Evolutionary conservation across 1,140 invertebrate genomes (phyloP), one percentile per base, ranked within the genome.

Genomic region (Pachypeltis micranthus): DNA sequence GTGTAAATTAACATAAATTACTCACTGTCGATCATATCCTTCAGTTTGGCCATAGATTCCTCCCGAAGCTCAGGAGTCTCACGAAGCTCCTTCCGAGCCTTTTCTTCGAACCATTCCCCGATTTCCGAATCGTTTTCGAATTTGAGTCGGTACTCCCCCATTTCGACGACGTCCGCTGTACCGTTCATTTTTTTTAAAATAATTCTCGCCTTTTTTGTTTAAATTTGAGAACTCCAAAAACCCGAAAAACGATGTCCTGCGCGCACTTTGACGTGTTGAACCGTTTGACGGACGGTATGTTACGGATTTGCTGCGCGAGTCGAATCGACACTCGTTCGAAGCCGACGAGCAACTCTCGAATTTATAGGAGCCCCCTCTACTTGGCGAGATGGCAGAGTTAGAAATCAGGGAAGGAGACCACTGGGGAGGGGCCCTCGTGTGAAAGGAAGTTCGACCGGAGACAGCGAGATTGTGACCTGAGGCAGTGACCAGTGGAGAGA

Each of bases 81-180:
- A 0, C 87, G 74, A 0, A 90, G 76, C 68, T 90, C 86, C 54
- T 78, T 80, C 14, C 74, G 75, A 0, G 87, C 87, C n/a, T 88
- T 78, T 72, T 88, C 85, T 65, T 79, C 75, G 12, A 83, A 73
- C 47, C 83, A 79, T 4, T 78, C 70, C 12, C 71, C 69, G 0
- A 83, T 77, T 28, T 82, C 78, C 0, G 80, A 80, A 19, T 88
- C 27, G 25, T 61, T 69, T 68, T 90, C 87, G 61, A 90, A 80
- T 65, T 83, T 75, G 1, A 89, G 74, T 23, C 75, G 76, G 63
- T 79, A 84, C 63, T 87, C 82, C 1, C 84, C 85, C 25, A 88
- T 61, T 25, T 24, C 21, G 1, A 61, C 59, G 7, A 25, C 7
- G 12, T 19, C 14, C 14, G 12, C 14, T 14, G 34, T 7, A 25